A percentile compares a stretch with the other conserved stretches of the same genome.
Evolutionary conservation across 2,797 vertebrate species (phyloP).

Genomic region (Acestrorhynchus altus): DNA sequence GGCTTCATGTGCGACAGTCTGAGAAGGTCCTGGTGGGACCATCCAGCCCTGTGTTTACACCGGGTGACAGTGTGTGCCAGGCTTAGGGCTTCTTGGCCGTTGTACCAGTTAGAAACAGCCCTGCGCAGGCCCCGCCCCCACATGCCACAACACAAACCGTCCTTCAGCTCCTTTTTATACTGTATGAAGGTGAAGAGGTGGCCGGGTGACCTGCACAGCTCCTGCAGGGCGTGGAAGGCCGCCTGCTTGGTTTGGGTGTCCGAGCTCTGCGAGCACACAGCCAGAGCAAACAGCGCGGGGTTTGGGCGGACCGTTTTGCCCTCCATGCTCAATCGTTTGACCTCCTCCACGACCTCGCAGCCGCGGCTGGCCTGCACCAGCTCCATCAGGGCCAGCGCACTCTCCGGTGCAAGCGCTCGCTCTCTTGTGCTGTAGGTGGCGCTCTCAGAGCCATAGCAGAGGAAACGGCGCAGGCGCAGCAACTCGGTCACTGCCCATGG

Average conservation of each 20-base stretch:
- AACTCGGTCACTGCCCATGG: conserved; percentile 80
- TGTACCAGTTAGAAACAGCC: conserved; percentile 94
- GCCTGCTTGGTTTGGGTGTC: conserved; percentile 88
- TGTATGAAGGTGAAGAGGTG: conserved; percentile 93
- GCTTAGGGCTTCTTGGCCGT: conserved; percentile 85
- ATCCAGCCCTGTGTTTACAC: conserved; percentile 91
- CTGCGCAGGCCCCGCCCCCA: conserved; percentile 95
- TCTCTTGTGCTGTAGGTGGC: conserved; percentile 83
- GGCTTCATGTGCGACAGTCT: conserved; percentile 93
- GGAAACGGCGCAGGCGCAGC: conserved; percentile 83
- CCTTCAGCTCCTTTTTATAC: conserved; percentile 92
- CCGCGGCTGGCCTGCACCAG: conserved; percentile 88
- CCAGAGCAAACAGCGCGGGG: conserved; percentile 87
- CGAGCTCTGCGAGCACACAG: conserved; percentile 89
- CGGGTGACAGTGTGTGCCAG: conserved; percentile 89
- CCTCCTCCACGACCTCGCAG: conserved; percentile 86
- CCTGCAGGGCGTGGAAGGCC: conserved; percentile 86
- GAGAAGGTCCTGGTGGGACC: conserved; percentile 95
- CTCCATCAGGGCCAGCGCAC: conserved; percentile 78
- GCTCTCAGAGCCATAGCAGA: conserved; percentile 90
- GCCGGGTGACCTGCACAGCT: conserved; percentile 84
- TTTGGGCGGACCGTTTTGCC: conserved; percentile 77
- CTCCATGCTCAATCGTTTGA: conserved; percentile 82
- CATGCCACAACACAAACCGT: conserved; percentile 91
- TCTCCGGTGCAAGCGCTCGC: conserved; percentile 75